Conservation (phyloP, 2,113 vertebrate genomes). For the Centrocercus urophasianus region DNA sequence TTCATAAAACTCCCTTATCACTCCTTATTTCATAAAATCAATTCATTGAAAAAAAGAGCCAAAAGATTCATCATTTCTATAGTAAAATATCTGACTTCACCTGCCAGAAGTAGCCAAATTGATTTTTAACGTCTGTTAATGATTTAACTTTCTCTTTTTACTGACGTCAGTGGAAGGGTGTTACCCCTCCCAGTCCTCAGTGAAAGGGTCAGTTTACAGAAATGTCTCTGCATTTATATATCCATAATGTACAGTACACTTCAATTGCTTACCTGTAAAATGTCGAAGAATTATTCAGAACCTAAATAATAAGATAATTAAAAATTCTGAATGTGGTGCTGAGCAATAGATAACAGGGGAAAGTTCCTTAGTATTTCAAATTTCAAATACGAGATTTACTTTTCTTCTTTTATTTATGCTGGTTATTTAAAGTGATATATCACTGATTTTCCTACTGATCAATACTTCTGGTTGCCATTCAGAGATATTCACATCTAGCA, state of each 20-base stretch:
- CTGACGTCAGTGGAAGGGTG: constrained; percentile 54
- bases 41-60: constrained; percentile 55
- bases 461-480: not conserved
- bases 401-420: not conserved
- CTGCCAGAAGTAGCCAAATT: constrained; percentile 52
- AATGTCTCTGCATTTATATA: not conserved
- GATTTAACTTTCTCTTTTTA: constrained; percentile 66
- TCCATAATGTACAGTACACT: not conserved
- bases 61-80: constrained; percentile 55
- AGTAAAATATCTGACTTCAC: constrained; percentile 66
- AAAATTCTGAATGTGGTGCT: not conserved
- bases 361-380: not conserved
- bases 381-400: not conserved
- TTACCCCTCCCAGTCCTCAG: constrained; percentile 30
- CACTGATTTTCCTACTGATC: not conserved
- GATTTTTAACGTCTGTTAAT: constrained; percentile 64
- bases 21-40: constrained; percentile 46
- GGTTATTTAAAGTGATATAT: not conserved
- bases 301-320: not conserved
- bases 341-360: not conserved
- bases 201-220: constrained; percentile 7
- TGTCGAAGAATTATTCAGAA: not conserved
- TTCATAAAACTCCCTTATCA: constrained; percentile 61
- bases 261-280: not conserved
- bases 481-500: not conserved